Evolutionary conservation across 2,888 invertebrate genomes (phyloP).

Genomic region (Didymodactylos carnosus): DNA sequence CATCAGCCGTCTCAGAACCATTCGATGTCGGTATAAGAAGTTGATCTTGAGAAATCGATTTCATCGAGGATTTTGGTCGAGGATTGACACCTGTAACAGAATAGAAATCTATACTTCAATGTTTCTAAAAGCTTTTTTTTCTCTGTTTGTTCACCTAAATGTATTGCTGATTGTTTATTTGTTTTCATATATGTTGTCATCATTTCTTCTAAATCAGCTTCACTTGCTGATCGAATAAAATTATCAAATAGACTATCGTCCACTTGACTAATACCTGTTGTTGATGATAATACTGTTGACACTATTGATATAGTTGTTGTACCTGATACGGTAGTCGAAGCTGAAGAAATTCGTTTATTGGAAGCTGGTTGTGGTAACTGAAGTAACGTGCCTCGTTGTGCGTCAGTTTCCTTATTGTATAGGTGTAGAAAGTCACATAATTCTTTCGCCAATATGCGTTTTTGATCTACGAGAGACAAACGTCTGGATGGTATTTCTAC

Average conservation of each 20-base stretch:
- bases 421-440: slow-evolving; percentile 33
- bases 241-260: slow-evolving; percentile 9
- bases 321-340: too few species aligned
- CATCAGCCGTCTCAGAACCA: not conserved
- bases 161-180: slow-evolving; percentile 20
- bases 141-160: not conserved
- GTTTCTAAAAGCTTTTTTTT: too few species aligned
- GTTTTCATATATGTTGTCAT: slow-evolving; percentile 33
- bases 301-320: too few species aligned
- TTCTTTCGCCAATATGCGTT: slow-evolving; percentile 30
- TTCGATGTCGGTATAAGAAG: not conserved
- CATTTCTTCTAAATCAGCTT: slow-evolving; percentile 32
- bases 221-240: slow-evolving; percentile 17
- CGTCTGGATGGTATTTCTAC: slow-evolving; percentile 30
- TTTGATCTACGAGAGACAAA: slow-evolving; percentile 26
- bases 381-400: not conserved
- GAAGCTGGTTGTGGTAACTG: too few species aligned
- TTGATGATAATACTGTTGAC: not conserved
- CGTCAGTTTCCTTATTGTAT: slow-evolving; percentile 23
- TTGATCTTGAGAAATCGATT: too few species aligned
- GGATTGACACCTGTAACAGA: not conserved
- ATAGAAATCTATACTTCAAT: too few species aligned
- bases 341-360: too few species aligned
- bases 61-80: too few species aligned
- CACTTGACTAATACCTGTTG: not conserved